A percentile compares a stretch with the other conserved stretches of the same genome.
Evolutionary conservation across 2,797 vertebrate species (phyloP).

Genomic region (Sebastes variabilis): DNA sequence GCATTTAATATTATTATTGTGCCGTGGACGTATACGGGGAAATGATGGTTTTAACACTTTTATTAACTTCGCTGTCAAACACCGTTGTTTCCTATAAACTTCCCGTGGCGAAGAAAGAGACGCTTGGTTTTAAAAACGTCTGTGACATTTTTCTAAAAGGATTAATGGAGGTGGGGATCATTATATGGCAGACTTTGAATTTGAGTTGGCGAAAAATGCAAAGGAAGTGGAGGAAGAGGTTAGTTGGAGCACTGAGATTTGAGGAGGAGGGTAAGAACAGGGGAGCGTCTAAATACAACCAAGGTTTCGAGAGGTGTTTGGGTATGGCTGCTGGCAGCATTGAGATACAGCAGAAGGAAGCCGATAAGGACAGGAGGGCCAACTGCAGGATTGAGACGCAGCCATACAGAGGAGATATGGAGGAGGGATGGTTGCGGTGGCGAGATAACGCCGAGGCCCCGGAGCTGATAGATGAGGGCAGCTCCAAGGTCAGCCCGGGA

Average conservation of each 20-base stretch:
- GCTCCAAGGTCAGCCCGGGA: slow-evolving; percentile 64
- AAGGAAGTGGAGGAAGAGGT: background rate
- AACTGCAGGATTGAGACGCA: slow-evolving; percentile 48
- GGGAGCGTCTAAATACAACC: background rate
- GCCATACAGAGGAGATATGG: slow-evolving; percentile 22
- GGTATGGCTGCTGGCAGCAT: background rate
- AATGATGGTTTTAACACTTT: background rate
- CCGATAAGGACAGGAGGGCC: slow-evolving; percentile 23
- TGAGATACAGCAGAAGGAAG: slow-evolving; percentile 25
- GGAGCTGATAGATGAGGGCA: slow-evolving; percentile 58
- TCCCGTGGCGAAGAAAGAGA: background rate
- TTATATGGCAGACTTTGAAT: slow-evolving; percentile 6
- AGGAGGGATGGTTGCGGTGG: slow-evolving; percentile 40
- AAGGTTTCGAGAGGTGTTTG: slow-evolving; percentile 1
- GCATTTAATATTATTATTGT: slow-evolving; percentile 2
- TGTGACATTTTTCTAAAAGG: slow-evolving; percentile 7
- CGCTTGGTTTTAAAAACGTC: background rate
- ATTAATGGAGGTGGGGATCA: background rate
- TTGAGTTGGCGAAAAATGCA: background rate
- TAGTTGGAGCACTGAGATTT: background rate
- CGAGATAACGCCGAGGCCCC: slow-evolving; percentile 44
- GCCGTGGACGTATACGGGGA: background rate
- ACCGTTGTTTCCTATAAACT: background rate
- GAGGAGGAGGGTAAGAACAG: background rate
- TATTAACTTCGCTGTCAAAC: slow-evolving; percentile 7